Conservation (phyloP, 2,888 invertebrate genomes). For the Lepidonotus clava region DNA sequence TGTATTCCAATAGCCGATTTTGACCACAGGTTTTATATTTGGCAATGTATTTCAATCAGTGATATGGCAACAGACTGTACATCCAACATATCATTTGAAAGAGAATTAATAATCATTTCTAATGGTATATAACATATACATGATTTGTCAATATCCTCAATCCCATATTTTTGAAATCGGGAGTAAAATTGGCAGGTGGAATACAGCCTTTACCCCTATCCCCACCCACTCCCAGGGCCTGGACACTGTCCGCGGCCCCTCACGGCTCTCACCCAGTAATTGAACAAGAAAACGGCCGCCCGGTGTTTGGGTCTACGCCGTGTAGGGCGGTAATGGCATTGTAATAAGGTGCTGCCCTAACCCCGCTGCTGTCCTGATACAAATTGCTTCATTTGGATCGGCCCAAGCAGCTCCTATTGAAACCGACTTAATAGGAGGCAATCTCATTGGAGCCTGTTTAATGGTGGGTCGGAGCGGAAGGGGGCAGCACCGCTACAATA, state of each 20-base stretch:
- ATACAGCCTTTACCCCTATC: too few relatives aligned
- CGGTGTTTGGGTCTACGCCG: not conserved
- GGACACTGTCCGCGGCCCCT: not conserved
- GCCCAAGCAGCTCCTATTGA: not conserved
- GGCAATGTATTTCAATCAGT: too few relatives aligned
- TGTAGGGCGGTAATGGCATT: not conserved
- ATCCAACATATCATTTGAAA: too few relatives aligned
- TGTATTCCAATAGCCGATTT: too few relatives aligned
- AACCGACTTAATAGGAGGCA: not conserved
- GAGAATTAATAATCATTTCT: too few relatives aligned
- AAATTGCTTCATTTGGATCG: conserved; percentile 14
- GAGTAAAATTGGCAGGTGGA: too few relatives aligned
- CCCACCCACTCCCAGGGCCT: too few relatives aligned
- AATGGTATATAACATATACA: too few relatives aligned
- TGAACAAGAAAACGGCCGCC: not conserved
- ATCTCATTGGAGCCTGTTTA: conserved; percentile 18
- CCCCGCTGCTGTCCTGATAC: not conserved
- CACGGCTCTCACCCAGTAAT: not conserved
- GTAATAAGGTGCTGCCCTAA: not conserved
- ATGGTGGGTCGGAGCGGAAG: not conserved
- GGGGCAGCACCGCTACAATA: not conserved
- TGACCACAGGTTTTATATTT: too few relatives aligned
- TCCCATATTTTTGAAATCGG: too few relatives aligned
- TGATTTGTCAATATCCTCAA: too few relatives aligned
- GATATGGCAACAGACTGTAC: too few relatives aligned